These are phyloP conservation scores for Chrysomallon squamiferum DNA, from an alignment of 1,140 invertebrate species.

Conservation along the genomic window DNA sequence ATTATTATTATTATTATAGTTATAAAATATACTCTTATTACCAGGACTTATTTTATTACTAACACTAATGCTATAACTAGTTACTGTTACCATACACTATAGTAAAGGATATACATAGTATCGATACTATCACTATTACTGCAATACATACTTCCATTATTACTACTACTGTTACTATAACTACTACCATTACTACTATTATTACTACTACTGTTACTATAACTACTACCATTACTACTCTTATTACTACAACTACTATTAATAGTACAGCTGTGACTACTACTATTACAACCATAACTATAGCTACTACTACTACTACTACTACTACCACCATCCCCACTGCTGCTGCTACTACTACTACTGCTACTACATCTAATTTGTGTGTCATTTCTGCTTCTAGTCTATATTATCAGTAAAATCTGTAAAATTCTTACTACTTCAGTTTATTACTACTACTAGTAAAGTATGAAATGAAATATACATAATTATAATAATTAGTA, in stretches of 20 bases:
- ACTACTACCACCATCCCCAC: neutral
- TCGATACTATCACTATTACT: neutral
- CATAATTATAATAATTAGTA: too few relatives aligned
- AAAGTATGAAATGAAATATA: neutral
- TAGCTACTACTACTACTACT: neutral
- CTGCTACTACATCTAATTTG: too few relatives aligned
- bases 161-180: neutral
- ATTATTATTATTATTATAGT: neutral
- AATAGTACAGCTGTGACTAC: neutral
- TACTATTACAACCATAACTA: neutral
- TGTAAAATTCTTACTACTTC: neutral
- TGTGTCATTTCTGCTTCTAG: neutral
- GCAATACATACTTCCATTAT: neutral
- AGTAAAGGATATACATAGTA: neutral
- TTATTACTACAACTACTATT: neutral
- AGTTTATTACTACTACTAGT: neutral
- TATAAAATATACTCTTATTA: neutral
- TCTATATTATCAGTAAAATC: neutral
- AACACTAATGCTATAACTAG: neutral
- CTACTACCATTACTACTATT: constrained; percentile 1
- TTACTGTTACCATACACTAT: neutral
- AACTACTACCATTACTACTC: neutral
- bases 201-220: neutral
- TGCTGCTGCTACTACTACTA: constrained; percentile 1
- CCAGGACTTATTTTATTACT: neutral